Evolutionary conservation across 1,140 invertebrate genomes (phyloP).

Genomic region (Amphibalanus amphitrite): DNA sequence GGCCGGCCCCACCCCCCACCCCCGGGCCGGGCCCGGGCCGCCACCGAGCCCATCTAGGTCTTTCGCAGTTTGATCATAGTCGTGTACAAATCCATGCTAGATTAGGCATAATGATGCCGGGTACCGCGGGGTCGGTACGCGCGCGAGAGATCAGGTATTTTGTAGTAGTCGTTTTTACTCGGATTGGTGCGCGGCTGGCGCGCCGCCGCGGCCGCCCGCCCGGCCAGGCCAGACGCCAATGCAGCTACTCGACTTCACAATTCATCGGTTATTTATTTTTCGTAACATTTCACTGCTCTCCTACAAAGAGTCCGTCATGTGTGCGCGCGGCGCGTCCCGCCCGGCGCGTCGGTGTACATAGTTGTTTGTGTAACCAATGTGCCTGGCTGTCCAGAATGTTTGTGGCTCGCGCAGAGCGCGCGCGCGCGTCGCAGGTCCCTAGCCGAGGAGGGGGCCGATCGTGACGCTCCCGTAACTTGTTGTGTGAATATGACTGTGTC

Average conservation of each 20-base stretch:
- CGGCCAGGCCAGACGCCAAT: not conserved
- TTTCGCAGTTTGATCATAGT: not conserved
- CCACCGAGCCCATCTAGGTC: not conserved
- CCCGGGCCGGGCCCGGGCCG: too few species aligned
- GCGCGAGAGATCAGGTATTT: not conserved
- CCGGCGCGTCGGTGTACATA: not conserved
- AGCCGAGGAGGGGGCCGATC: too few species aligned
- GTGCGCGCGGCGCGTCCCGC: not conserved
- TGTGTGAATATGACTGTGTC: not conserved
- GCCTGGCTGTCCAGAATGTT: not conserved
- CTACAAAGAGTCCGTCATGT: not conserved
- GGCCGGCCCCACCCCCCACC: too few species aligned
- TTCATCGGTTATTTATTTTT: slow-evolving; percentile 1
- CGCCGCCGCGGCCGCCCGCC: too few species aligned
- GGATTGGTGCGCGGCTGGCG: too few species aligned
- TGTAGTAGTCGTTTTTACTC: not conserved
- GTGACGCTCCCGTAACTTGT: not conserved
- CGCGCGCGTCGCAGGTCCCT: not conserved
- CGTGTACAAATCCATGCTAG: not conserved
- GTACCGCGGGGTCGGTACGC: not conserved
- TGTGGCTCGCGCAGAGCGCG: too few species aligned
- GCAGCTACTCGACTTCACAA: not conserved
- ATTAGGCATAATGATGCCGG: not conserved
- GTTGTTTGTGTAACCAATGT: not conserved
- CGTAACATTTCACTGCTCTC: not conserved